Base-by-base conservation (phyloP, 2,113 vertebrate genomes). In the Nothobranchius furzeri region DNA sequence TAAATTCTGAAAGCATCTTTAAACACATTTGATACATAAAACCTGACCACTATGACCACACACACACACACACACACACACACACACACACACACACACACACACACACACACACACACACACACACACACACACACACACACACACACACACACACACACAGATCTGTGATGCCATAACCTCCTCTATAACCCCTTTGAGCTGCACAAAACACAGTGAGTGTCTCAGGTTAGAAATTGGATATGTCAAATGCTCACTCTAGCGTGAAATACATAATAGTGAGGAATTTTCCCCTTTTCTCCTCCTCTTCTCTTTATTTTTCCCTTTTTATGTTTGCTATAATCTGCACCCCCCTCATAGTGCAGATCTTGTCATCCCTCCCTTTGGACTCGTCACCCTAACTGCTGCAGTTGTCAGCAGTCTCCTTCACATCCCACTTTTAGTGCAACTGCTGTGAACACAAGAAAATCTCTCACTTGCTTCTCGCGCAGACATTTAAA, bases 141-240 rank as follows among this genome's bases (percentile, higher is more conserved):
- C 37, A 40, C 37, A 40, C 37, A 40, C 37, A 40, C 37, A 40
- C 6, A 40, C 63, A 3, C 30, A 3, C 30, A 3, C 40, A 14
- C 46, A 14, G 68, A 71, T 68, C 53, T 66, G 51, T 63, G 71
- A 57, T 55, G 48, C 61, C 60, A 35, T 69, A 73, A 79, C 73
- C 59, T 78, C 58, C 61, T 43, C 59, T 72, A 73, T 72, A 75
- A 76, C 56, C 70, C 40, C 57, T 78, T 56, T 65, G 62, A 70
- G 75, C 55, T 61, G 20, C 68, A 79, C 59, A 77, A 75, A 68
- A 75, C 70, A 70, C 64, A 68, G 60, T 52, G 68, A 79, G 48
- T 61, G 72, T 85, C 67, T 68, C 45, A 70, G 76, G 70, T 75
- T 79, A 81, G 73, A 83, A 84, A 76, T 78, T 79, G 79, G 72